Base-by-base conservation (phyloP, 1,140 invertebrate genomes). In the Ceratoteleas bidentatus region DNA sequence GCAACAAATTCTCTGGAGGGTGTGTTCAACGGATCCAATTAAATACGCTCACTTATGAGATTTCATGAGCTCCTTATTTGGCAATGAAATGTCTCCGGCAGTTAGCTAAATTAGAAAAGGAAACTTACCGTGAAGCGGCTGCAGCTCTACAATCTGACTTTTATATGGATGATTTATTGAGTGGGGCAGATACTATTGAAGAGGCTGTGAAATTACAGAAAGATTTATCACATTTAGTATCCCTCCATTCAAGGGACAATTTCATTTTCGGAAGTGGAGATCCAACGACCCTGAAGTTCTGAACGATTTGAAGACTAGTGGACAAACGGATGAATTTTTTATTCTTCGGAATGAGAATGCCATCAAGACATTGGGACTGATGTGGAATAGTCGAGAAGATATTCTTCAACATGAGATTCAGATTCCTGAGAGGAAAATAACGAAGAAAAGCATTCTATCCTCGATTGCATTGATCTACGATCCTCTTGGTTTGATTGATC, bases 341-440 rank as follows among this genome's bases (percentile, higher is more conserved):
- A 10, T 85, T 73, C n/a, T 57, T 34, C 4, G 15, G 64, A 7
- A 49, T 13, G 5, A 75, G 60, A n/a, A 24, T 11, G 0, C 56
- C 53, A 40, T 57, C 7, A 45, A 80, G 50, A 45, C 84, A 10
- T 57, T 88, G 0, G 89, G 86, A 2, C 16, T 90, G 3, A 16
- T 76, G 3, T 90, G 88, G 87, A 56, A 83, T 56, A 74, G 81
- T 11, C 7, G 10, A 0, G 7, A 16, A 2, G 87, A 88, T 66
- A 14, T 47, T 24, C 81, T 83, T 36, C 15, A 38, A 24, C 54
- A 58, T 10, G 14, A 36, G 32, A 16, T 58, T 14, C 10, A 32
- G 8, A 5, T 4, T 24, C 40, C 43, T 61, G 43, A 34, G 34
- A 7, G 13, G 24, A 49, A 49, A 6, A 49, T 3, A 7, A 61